These are phyloP conservation scores for Morone chrysops DNA, from an alignment of 2,113 vertebrate genomes.

Conservation along the genomic window DNA sequence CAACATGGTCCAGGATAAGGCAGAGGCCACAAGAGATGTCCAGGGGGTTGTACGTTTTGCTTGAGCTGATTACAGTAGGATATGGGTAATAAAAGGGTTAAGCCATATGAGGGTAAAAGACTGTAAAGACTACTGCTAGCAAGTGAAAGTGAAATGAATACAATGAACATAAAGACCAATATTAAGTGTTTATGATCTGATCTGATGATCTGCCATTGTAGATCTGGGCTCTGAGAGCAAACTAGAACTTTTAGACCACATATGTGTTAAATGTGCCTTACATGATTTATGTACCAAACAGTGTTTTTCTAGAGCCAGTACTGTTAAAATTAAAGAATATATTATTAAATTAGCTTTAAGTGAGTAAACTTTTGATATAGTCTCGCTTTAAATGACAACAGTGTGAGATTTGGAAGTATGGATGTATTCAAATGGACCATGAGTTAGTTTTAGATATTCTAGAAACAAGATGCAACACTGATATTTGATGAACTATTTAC, in stretches of 20 bases:
- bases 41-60: conserved; percentile 16
- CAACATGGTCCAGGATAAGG: conserved; percentile 63
- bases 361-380: not conserved
- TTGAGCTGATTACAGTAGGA: conserved; percentile 10
- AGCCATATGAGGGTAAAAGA: conserved; percentile 3
- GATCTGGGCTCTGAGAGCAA: conserved; percentile 11
- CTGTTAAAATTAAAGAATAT: not conserved
- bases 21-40: not conserved
- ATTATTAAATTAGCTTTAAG: not conserved
- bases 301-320: conserved; percentile 20
- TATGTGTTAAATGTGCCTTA: conserved; percentile 16
- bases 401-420: not conserved
- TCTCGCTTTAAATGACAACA: not conserved
- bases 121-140: conserved; percentile 1
- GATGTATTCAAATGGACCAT: not conserved
- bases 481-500: conserved; percentile 28
- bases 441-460: conserved; percentile 3
- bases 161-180: conserved; percentile 8
- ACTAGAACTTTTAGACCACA: not conserved
- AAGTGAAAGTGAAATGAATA: conserved; percentile 5
- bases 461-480: not conserved
- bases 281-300: conserved; percentile 19
- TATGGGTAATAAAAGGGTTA: not conserved
- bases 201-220: not conserved
- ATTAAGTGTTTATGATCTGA: not conserved